Evolutionary conservation across 1,140 invertebrate genomes (phyloP).

Genomic region (Brachystomella parvula): DNA sequence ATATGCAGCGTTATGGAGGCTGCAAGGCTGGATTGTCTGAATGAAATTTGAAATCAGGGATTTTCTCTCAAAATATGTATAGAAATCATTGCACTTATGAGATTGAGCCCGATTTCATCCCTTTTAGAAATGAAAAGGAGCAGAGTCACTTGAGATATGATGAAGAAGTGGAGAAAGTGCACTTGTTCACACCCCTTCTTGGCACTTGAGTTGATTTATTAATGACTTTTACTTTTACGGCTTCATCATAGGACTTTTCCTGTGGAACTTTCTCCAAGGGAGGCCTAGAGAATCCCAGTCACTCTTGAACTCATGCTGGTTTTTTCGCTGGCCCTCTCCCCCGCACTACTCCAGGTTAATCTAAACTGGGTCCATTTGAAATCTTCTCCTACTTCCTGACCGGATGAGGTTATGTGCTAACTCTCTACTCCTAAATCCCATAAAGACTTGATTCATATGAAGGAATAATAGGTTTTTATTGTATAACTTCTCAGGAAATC

Average conservation of each 20-base stretch:
- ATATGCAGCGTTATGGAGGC: too few species aligned
- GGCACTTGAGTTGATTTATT: slow-evolving; percentile 14
- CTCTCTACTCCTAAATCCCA: neutral
- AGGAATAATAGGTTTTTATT: neutral
- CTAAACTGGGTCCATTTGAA: neutral
- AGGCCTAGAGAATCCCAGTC: neutral
- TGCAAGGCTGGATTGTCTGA: neutral
- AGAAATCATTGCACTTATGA: too few species aligned
- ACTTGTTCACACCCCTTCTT: neutral
- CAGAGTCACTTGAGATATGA: neutral
- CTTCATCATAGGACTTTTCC: too few species aligned
- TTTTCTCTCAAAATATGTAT: neutral
- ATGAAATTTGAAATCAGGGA: neutral
- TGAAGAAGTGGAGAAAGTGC: neutral
- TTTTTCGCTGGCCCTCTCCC: neutral
- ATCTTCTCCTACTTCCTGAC: neutral
- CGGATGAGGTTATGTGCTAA: neutral
- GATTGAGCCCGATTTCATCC: too few species aligned
- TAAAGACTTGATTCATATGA: neutral
- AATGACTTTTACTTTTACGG: slow-evolving; percentile 16
- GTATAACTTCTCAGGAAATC: neutral
- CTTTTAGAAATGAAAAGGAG: neutral
- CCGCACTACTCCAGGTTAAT: slow-evolving; percentile 1
- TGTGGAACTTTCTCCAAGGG: neutral
- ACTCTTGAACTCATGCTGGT: neutral